Evolutionary conservation across 1,140 invertebrate species (phyloP), one percentile per base, ranked within the genome.

Genomic region (Asbolus verrucosus): DNA sequence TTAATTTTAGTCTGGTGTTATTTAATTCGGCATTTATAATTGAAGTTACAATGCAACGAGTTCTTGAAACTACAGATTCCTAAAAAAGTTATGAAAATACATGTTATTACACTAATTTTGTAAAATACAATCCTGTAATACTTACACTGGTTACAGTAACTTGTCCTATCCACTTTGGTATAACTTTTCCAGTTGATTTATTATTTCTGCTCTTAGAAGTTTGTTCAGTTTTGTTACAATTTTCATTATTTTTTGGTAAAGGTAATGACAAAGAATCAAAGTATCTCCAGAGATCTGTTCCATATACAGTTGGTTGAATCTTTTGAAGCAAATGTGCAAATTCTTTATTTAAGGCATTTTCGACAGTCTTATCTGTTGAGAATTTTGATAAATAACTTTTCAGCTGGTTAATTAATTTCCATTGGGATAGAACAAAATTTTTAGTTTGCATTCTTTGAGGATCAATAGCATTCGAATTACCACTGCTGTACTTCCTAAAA

Each of bases 291-390:
- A 63, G 70, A 6, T 78, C 72, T 8, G 68, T 80, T 1, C 77
- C 75, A 74, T 79, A 79, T 19, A 81, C 73, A n/a, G 75, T 77
- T 0, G 80, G 73, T 21, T 83, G 82, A 68, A 82, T 77, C 61
- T 82, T 85, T 70, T 87, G 83, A 16, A 87, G 71, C 31, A 83
- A 77, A 1, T 83, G 80, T 1, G 83, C 74, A 82, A 86, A 86
- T 68, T 87, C 83, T 73, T 85, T 87, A 50, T 81, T 84, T 3
- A 86, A 59, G n/a, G 79, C 72, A 24, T 83, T 78, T 41, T 85
- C 82, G 18, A 84, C 62, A 66, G 77, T 82, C 61, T 83, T 84
- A n/a, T 85, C 83, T 18, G 78, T 81, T 39, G 81, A 81, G 21
- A 81, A 78, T 73, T 84, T 87, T 2, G 76, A 76, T 0, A 86